A percentile compares a stretch with the other conserved stretches of the same genome.
phyloP scores from a whole-genome alignment of 1,140 invertebrate species.

The Megalonaias nervosa region DNA sequence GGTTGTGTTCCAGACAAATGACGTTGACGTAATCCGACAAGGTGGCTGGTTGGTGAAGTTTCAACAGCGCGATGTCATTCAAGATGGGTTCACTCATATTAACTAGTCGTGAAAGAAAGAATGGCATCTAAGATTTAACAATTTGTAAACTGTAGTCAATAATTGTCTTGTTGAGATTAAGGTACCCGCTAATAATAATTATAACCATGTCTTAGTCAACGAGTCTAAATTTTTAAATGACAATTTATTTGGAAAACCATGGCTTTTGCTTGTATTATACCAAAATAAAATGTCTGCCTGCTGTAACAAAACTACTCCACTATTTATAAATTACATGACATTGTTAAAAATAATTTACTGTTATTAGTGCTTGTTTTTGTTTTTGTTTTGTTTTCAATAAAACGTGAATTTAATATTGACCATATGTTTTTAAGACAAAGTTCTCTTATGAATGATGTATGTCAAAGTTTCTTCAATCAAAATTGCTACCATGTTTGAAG shows the following conservation, averaged over 20 bases:
- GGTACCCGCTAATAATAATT: no score
- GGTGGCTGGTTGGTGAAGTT: slow-evolving; percentile 35
- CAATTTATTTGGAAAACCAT: no score
- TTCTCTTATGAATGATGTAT: background rate
- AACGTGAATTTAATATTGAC: background rate
- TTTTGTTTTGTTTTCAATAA: no score
- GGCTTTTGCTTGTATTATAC: no score
- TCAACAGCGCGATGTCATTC: slow-evolving; percentile 49
- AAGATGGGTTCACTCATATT: slow-evolving; percentile 32
- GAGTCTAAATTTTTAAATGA: no score
- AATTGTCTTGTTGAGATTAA: background rate
- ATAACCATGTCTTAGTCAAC: no score
- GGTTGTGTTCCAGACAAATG: slow-evolving; percentile 47
- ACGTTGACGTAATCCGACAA: slow-evolving; percentile 53
- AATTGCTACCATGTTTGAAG: background rate
- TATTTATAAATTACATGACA: background rate
- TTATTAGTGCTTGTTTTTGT: background rate
- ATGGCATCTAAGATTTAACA: background rate
- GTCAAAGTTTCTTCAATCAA: background rate
- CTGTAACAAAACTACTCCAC: background rate
- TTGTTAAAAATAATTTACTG: background rate
- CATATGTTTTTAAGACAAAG: background rate
- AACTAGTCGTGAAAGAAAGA: background rate
- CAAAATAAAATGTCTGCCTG: no score
- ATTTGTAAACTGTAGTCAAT: background rate